Conservation (phyloP, 2,888 invertebrate genomes). For the Nomada hirtipes region DNA sequence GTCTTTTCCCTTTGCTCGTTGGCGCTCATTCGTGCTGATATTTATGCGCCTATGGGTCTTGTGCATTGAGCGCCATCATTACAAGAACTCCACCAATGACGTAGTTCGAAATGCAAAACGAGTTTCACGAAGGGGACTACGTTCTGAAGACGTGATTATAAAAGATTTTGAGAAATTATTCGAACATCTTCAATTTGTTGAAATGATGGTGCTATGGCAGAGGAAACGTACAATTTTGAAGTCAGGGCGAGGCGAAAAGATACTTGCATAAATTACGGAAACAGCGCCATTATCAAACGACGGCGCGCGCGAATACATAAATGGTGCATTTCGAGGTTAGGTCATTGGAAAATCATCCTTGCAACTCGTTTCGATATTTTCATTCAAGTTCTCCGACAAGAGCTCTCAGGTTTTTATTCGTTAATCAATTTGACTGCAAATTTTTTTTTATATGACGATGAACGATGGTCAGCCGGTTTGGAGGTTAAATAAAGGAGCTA, state of each 20-base stretch:
- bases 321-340: constrained; percentile 54
- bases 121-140: background rate
- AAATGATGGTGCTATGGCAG: background rate
- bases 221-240: constrained; percentile 18
- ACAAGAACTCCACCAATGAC: constrained; percentile 37
- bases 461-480: constrained; percentile 6
- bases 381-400: background rate
- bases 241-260: background rate
- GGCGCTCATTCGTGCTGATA: constrained; percentile 61
- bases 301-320: constrained; percentile 47
- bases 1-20: constrained; percentile 51
- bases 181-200: background rate
- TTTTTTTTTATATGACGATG: background rate
- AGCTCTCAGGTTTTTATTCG: background rate
- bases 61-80: constrained; percentile 53
- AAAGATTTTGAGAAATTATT: constrained; percentile 31
- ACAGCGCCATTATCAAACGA: constrained; percentile 54
- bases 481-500: constrained; percentile 19
- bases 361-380: constrained; percentile 2
- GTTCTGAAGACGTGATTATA: constrained; percentile 22
- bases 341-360: constrained; percentile 22
- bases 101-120: constrained; percentile 38
- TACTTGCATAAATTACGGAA: constrained; percentile 23
- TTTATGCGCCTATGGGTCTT: constrained; percentile 64
- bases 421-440: background rate